phyloP scores from a whole-genome alignment of 2,113 vertebrate species.

The Thamnaconus septentrionalis region DNA sequence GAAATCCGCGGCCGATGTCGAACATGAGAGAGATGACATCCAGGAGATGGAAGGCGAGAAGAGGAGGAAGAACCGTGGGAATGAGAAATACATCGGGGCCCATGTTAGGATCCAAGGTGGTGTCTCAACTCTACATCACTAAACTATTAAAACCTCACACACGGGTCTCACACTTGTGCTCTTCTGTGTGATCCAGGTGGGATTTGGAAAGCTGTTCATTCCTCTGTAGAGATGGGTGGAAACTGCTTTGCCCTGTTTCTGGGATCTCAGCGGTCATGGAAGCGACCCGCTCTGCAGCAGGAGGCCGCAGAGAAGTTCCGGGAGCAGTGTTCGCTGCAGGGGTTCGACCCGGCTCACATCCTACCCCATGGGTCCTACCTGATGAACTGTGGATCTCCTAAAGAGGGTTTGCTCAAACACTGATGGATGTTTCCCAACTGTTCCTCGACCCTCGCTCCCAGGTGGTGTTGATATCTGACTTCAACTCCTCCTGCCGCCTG shows the following conservation, averaged over 20 bases:
- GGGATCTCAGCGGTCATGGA: conserved; percentile 79
- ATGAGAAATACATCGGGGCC: conserved; percentile 74
- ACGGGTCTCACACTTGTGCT: too few relatives aligned
- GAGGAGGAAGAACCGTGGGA: conserved; percentile 20
- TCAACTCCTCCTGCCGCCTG: neutral
- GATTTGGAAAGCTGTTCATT: conserved; percentile 78
- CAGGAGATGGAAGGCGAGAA: conserved; percentile 19
- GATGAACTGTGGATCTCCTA: conserved; percentile 82
- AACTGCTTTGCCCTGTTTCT: conserved; percentile 77
- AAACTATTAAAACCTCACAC: too few relatives aligned
- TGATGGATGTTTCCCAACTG: neutral
- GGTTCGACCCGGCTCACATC: conserved; percentile 69
- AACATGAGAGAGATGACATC: conserved; percentile 13
- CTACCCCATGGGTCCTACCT: conserved; percentile 81
- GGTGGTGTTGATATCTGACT: neutral
- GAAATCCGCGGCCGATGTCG: conserved; percentile 29
- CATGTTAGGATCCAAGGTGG: conserved; percentile 76
- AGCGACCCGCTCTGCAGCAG: conserved; percentile 67
- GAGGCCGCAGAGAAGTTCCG: conserved; percentile 69
- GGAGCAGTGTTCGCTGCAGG: conserved; percentile 56
- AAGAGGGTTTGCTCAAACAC: conserved; percentile 63
- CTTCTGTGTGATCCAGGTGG: conserved; percentile 62
- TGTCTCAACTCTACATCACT: neutral
- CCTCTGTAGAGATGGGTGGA: conserved; percentile 67
- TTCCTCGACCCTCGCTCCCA: too few relatives aligned